Base-by-base conservation (phyloP, 2,797 vertebrate genomes). In the Sciaenops ocellatus region DNA sequence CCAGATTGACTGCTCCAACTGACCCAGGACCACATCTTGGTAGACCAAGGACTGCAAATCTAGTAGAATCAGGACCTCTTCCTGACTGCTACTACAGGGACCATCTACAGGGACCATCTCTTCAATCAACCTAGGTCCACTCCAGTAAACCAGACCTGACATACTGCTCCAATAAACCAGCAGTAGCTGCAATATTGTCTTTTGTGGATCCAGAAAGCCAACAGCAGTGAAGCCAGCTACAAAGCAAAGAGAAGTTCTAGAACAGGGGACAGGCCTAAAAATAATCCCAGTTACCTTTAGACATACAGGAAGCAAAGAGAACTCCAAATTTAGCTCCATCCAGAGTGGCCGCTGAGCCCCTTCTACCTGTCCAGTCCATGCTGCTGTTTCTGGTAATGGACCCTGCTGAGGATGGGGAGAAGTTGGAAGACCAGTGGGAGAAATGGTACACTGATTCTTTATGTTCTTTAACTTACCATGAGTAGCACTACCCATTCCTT, bases 401-500 rank as follows among this genome's bases (percentile, higher is more conserved):
- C 51, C 74, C 83, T 56, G 78, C 78, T 73, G 87, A 88, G 76
- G 83, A 89, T 71, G 85, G 83, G 70, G 84, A 84, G 30, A 81
- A 84, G 79, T 78, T 89, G 69, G 69, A 79, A 55, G 69, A 79
- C 17, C 52, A 74, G 72, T 66, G 18, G 30, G 56, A 59, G 30
- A 59, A 38, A 59, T 59, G 56, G 56, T 59, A 30, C 6, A 11
- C 7, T 18, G 10, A 59, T 59, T 34, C 9, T 34, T 57, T 3
- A 34, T 20, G 4, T 9, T 57, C 9, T 3, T 57, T 10, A 20
- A 34, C 10, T 57, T 34, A 34, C 18, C 3, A 34, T 12, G 17
- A 34, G 9, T 11, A 12, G 34, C 34, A 9, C 34, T 38, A 38
- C 34, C 34, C 34, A 46, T 17, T 17, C 30, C 30, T 30, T 6